Base-by-base conservation (phyloP, 2,113 vertebrate genomes). In the Taxidea taxus region DNA sequence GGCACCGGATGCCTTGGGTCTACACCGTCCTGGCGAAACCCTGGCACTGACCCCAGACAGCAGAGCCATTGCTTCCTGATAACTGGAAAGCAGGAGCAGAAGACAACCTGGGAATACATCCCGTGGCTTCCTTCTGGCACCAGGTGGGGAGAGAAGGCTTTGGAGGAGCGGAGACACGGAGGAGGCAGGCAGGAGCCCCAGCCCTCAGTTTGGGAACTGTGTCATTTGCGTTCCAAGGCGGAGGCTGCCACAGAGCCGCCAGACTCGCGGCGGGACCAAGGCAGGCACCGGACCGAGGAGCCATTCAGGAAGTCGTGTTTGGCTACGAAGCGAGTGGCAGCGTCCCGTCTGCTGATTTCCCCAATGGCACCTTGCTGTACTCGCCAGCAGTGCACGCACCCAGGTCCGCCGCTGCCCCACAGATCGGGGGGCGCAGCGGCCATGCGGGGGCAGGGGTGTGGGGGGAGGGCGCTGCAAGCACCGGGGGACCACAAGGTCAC, bases 1-100 rank as follows among this genome's bases (percentile, higher is more conserved):
- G 44, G 4, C 2, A 21, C 18, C 10, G 9, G 3, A n/a, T 21
- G 56, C 7, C 29, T 58, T 0, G 0, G 7, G 68, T 62, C 68
- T 2, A 7, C 49, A 29, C 12, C 8, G 42, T 81, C 85, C 34
- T 0, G 4, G 78, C 6, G 44, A n/a, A 80, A 47, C n/a, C 1
- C 1, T 1, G 89, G 21, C 31, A 1, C 27, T 29, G 6, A 15
- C 37, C 18, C 4, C 31, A 7, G 31, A 25, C 0, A 1, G 14
- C 20, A 39, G 1, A 15, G 47, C 37, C 0, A 0, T 1, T 5
- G 20, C 7, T 12, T 3, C 29, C 66, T 5, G 66, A 14, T 51
- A 4, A 25, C 1, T 0, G 5, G 51, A 31, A 34, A 25, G n/a
- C 82, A 9, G 92, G 3, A 18, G 49, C 51, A 39, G 34, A 39